Conservation (phyloP, 2,797 vertebrate species). For the Myotis daubentonii region DNA sequence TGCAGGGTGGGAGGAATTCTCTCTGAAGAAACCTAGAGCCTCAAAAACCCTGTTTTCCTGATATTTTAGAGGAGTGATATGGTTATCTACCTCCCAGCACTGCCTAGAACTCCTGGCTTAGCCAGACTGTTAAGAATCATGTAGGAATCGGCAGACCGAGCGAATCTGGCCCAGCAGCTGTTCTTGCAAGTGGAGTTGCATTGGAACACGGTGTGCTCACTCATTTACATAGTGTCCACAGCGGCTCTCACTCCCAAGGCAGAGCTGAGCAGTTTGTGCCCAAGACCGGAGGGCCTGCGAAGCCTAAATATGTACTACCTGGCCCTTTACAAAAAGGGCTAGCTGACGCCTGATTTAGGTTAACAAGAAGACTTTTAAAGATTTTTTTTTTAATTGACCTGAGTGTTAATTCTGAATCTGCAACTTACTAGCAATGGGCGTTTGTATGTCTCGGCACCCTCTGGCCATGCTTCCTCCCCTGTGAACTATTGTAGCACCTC, state of each 20-base stretch:
- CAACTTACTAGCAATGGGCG: not conserved
- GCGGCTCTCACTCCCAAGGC: not conserved
- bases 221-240: fast-evolving
- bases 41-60: not conserved
- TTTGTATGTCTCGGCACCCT: not conserved
- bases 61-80: not conserved
- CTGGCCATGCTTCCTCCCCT: not conserved
- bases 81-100: not conserved
- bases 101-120: not conserved
- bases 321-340: not conserved
- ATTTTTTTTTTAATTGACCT: not conserved
- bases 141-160: not conserved
- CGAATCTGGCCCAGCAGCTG: not conserved
- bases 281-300: not conserved
- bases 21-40: not conserved
- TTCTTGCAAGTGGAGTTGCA: not conserved
- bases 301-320: not conserved
- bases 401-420: not conserved
- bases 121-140: not conserved
- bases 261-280: not conserved
- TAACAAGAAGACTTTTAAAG: not conserved
- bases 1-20: not conserved
- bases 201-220: not conserved
- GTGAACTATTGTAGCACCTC: not conserved
- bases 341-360: not conserved